Evolutionary conservation across 2,113 vertebrate species (phyloP).

Genomic region (Peromyscus maniculatus): DNA sequence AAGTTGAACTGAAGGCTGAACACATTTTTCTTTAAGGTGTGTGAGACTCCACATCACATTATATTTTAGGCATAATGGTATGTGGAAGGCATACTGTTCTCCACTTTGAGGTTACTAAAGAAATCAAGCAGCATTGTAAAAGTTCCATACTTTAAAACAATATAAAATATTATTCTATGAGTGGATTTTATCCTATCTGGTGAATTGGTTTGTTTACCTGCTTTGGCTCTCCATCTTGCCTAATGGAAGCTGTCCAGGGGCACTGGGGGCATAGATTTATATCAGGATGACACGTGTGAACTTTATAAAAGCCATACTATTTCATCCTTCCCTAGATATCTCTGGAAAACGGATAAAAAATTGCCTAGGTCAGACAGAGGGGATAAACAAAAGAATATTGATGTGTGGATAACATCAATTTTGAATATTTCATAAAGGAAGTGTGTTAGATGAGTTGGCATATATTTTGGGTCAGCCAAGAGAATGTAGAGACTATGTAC

Average conservation of each 20-base stretch:
- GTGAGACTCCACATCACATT: not conserved
- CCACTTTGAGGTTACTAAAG: not conserved
- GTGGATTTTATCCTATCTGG: not conserved
- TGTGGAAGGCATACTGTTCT: not conserved
- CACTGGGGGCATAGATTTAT: not conserved
- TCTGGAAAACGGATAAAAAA: not conserved
- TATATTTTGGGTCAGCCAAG: not conserved
- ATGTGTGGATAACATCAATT: not conserved
- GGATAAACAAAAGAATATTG: not conserved
- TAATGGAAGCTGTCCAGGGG: not conserved
- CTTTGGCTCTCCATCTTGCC: not conserved
- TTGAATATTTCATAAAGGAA: slow-evolving; percentile 14
- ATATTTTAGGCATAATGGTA: slow-evolving; percentile 7
- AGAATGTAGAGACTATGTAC: too few species aligned
- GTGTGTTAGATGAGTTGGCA: not conserved
- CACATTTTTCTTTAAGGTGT: not conserved
- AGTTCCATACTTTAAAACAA: not conserved
- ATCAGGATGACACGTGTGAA: not conserved
- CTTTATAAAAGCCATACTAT: not conserved
- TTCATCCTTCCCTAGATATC: not conserved
- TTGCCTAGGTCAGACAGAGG: not conserved
- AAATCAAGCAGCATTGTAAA: not conserved
- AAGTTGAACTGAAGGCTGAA: not conserved
- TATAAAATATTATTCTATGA: not conserved
- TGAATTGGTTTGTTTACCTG: not conserved